Evolutionary conservation across 2,113 vertebrate genomes (phyloP), one percentile per base, ranked within the genome.

Genomic region (Phrynosoma blainvillii): DNA sequence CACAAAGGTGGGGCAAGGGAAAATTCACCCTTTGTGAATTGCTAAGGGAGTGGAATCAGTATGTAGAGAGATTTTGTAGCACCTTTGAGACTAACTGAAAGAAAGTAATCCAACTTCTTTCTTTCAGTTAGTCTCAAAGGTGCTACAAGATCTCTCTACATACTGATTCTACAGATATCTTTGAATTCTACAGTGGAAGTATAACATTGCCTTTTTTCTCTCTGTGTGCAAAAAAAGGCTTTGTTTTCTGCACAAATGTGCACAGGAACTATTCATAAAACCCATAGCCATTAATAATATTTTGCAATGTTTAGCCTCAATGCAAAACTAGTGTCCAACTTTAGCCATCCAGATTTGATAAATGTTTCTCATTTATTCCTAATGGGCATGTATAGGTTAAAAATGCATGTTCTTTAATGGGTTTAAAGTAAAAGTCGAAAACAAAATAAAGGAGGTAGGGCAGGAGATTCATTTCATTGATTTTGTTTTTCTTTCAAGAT

Each of bases 401-500:
- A 74, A 32, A 52, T 70, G 84, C 80, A 84, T 75, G 23, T 54
- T 40, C 84, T 74, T 68, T 81, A 74, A 83, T 83, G 32, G 73
- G 54, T 27, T 78, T 82, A 78, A 81, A 68, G 42, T 70, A 76
- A 91, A 42, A 93, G 77, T 68, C 68, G 79, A 87, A 91, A 82
- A 27, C 71, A 82, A 84, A 40, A 56, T 21, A 12, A 83, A 18
- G 76, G 84, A 84, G 92, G 59, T 14, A 18, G 59, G 13, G 59
- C 12, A 62, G 75, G 52, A 76, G 68, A 74, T 89, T 52, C n/a
- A 40, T 42, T 25, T 32, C 89, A 89, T 14, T 84, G 92, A 95
- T 87, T 93, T 75, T 42, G 83, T 78, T 77, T 93, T 90, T 86
- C 87, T 90, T 59, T 52, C 27, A 88, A n/a, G 36, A 92, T 89